These are phyloP conservation scores for Plecotus auritus DNA, from an alignment of 2,113 vertebrate species.

Conservation along the genomic window DNA sequence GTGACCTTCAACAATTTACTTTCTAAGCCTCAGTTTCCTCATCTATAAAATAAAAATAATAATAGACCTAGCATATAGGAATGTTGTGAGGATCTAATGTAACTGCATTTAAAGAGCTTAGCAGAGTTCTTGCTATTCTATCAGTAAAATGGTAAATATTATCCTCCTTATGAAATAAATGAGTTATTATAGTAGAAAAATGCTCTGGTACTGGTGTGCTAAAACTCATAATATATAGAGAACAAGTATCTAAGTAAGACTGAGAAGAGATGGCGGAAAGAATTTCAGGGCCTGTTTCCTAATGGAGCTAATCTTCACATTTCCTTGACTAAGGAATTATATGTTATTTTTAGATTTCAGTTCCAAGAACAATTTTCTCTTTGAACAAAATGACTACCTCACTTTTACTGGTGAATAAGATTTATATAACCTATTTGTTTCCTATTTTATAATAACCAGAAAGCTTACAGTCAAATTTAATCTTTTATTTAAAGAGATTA, in stretches of 20 bases:
- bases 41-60: neutral
- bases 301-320: neutral
- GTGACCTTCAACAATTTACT: neutral
- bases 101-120: neutral
- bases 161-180: neutral
- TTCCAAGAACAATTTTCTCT: constrained; percentile 32
- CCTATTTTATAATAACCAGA: neutral
- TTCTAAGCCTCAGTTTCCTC: neutral
- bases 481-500: constrained; percentile 7
- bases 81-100: neutral
- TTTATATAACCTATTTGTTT: neutral
- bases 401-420: neutral
- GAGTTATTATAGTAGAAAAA: neutral
- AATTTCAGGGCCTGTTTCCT: neutral
- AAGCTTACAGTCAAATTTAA: constrained; percentile 6
- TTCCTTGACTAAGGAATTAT: constrained; percentile 29
- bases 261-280: neutral
- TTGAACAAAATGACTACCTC: neutral
- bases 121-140: neutral
- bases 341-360: constrained; percentile 44
- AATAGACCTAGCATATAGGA: neutral
- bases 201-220: neutral
- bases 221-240: neutral
- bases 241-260: neutral
- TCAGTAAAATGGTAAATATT: neutral